These are phyloP conservation scores for Xenopus tropicalis DNA, from an alignment of 2,113 vertebrate genomes.

Conservation along the genomic window UCB_Xtro_10.0 CM004445.2:80281501-80282000, in stretches of 20 bases:
- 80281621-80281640: conserved; percentile 45
- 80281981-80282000: no score
- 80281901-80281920: conserved; percentile 48
- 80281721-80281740: conserved; percentile 52
- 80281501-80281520: no score
- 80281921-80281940: conserved; percentile 35
- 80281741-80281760: conserved; percentile 45
- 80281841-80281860: conserved; percentile 50
- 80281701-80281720: conserved; percentile 49
- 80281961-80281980: background rate
- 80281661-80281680: conserved; percentile 48
- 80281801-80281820: conserved; percentile 51
- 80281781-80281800: conserved; percentile 53
- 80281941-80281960: conserved; percentile 24
- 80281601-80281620: conserved; percentile 11
- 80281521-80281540: no score
- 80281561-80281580: conserved; percentile 7
- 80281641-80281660: conserved; percentile 51
- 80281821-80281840: conserved; percentile 56
- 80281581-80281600: conserved; percentile 6
- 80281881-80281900: conserved; percentile 51
- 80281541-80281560: background rate
- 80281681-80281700: conserved; percentile 51
- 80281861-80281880: conserved; percentile 48
- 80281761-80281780: conserved; percentile 53